Evolutionary conservation across 2,888 invertebrate genomes (phyloP).

Genomic region (Erynnis tages): DNA sequence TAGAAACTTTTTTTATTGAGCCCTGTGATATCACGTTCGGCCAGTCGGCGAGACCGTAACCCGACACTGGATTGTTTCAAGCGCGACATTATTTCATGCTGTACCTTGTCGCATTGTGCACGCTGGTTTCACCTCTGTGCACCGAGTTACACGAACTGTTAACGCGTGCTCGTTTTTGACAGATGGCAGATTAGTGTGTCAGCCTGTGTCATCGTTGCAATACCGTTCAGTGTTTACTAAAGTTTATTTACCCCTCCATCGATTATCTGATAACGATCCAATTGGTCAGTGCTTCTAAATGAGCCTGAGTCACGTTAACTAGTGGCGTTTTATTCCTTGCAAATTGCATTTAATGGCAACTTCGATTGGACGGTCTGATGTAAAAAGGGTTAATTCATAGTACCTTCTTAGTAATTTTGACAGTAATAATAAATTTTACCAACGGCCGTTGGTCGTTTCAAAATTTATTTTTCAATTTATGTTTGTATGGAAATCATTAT

Average conservation of each 20-base stretch:
- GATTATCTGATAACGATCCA: conserved; percentile 33
- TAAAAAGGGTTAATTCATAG: too few species aligned
- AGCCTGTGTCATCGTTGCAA: conserved; percentile 29
- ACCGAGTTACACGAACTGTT: conserved; percentile 6
- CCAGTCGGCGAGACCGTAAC: conserved; percentile 39
- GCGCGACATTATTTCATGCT: conserved; percentile 19
- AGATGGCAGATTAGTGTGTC: conserved; percentile 35
- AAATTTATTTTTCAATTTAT: too few species aligned
- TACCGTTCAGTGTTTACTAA: conserved; percentile 35
- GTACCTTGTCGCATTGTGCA: conserved; percentile 5
- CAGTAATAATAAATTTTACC: too few species aligned
- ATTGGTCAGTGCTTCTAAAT: conserved; percentile 7
- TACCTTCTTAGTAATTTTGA: too few species aligned
- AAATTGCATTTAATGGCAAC: not conserved
- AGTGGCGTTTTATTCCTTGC: not conserved
- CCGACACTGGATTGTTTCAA: conserved; percentile 41
- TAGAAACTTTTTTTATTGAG: conserved; percentile 37
- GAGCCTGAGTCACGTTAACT: conserved; percentile 7
- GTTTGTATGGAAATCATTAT: too few species aligned
- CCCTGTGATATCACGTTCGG: conserved; percentile 4
- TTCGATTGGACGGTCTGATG: too few species aligned
- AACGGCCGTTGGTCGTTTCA: too few species aligned
- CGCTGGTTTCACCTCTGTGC: conserved; percentile 16
- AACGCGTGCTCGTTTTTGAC: conserved; percentile 24
- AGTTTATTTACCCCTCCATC: conserved; percentile 38